These are phyloP conservation scores for Cylindroiulus punctatus DNA, from an alignment of 2,888 invertebrate genomes.

Conservation along the genomic window DNA sequence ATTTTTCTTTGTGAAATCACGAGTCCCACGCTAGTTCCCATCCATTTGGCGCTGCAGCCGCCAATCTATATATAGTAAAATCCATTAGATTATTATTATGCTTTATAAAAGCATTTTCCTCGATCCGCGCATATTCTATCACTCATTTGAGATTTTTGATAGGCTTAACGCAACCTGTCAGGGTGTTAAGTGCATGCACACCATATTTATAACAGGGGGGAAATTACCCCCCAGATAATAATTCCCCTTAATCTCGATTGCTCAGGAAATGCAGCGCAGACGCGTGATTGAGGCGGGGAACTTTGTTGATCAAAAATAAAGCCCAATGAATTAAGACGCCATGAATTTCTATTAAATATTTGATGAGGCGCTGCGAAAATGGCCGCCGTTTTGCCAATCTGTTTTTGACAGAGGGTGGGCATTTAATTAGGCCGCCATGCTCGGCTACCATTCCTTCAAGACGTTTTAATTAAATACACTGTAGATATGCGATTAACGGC, in stretches of 20 bases:
- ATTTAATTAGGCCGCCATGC: constrained; percentile 19
- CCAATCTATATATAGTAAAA: constrained; percentile 42
- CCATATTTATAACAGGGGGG: constrained; percentile 31
- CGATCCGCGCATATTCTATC: constrained; percentile 42
- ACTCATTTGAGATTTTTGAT: constrained; percentile 37
- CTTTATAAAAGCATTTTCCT: constrained; percentile 28
- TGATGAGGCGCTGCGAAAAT: background rate
- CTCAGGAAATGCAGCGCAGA: constrained; percentile 33
- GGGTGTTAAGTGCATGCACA: constrained; percentile 42
- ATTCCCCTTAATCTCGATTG: constrained; percentile 42
- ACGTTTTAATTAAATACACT: constrained; percentile 34
- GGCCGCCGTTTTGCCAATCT: background rate
- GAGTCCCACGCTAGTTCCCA: background rate
- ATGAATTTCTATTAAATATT: constrained; percentile 26
- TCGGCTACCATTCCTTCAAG: background rate
- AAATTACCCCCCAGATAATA: constrained; percentile 37
- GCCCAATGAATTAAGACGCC: constrained; percentile 38
- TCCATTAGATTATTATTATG: constrained; percentile 38
- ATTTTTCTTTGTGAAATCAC: too few species aligned
- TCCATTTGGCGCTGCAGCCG: background rate
- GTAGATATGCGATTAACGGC: constrained; percentile 42
- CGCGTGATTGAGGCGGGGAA: constrained; percentile 34
- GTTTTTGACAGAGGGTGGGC: constrained; percentile 34
- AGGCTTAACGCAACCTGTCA: constrained; percentile 38
- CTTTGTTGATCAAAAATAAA: constrained; percentile 42